These are phyloP conservation scores for Phengaris arion DNA, from an alignment of 2,888 invertebrate genomes.

Conservation along the genomic window DNA sequence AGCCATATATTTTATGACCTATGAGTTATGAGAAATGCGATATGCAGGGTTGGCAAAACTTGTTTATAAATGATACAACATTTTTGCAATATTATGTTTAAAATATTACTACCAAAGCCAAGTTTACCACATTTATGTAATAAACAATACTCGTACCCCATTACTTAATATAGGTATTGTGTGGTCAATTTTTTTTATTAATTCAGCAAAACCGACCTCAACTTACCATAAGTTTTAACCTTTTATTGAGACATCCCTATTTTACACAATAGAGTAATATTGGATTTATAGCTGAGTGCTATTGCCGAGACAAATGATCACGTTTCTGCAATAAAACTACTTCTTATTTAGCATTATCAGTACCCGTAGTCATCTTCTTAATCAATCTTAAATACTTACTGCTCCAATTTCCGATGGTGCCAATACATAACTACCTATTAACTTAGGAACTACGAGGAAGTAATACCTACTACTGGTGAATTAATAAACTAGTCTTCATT, in stretches of 20 bases:
- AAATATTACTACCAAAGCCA: not conserved
- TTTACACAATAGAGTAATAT: not conserved
- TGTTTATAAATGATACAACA: not conserved
- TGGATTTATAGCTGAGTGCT: not conserved
- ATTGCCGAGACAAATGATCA: conserved; percentile 4
- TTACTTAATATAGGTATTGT: no score
- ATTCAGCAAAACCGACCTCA: no score
- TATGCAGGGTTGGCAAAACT: not conserved
- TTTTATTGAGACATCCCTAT: not conserved
- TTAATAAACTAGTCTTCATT: no score
- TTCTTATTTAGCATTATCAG: not conserved
- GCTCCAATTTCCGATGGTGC: not conserved
- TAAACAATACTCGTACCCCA: not conserved
- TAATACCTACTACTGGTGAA: no score
- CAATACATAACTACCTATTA: not conserved
- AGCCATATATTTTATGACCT: not conserved
- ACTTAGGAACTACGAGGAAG: no score
- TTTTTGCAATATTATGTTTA: not conserved
- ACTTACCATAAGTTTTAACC: no score
- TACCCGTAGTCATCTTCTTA: not conserved
- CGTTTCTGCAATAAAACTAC: not conserved
- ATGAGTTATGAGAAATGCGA: not conserved
- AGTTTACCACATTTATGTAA: not conserved
- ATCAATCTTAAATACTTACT: not conserved
- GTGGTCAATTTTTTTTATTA: no score